Conservation (phyloP, 2,797 vertebrate species). For the Pipistrellus nathusii region DNA sequence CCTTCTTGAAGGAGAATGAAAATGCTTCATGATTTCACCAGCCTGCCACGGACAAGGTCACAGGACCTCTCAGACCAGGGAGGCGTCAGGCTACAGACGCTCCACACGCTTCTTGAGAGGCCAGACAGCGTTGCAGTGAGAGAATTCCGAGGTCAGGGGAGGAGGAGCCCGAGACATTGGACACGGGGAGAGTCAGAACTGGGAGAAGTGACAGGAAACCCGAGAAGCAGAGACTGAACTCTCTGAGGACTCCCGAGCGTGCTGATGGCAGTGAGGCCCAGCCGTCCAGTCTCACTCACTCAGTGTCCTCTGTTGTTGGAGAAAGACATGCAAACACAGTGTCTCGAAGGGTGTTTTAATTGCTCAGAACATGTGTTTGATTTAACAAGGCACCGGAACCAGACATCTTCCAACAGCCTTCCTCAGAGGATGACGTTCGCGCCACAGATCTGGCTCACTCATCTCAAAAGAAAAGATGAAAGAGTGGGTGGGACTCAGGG, state of each 20-base stretch:
- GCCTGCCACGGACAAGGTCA: neutral
- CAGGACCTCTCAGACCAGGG: neutral
- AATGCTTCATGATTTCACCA: neutral
- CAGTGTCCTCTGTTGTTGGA: constrained; percentile 65
- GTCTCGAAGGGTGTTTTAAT: constrained; percentile 68
- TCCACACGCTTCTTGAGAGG: neutral
- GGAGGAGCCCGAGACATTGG: neutral
- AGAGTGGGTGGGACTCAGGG: neutral
- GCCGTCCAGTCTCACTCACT: neutral
- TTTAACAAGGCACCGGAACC: constrained; percentile 31
- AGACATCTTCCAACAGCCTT: neutral
- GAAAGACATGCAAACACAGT: constrained; percentile 43
- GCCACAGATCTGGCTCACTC: neutral
- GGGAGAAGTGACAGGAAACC: neutral
- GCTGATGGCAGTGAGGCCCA: neutral
- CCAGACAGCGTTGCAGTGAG: neutral
- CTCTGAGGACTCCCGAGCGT: neutral
- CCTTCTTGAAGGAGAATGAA: neutral
- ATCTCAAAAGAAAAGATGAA: constrained; percentile 29
- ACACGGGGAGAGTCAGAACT: neutral
- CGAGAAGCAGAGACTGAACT: neutral
- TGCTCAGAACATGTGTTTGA: constrained; percentile 36
- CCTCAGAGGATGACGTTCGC: neutral
- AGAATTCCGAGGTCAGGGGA: neutral
- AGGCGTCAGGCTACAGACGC: neutral